Percentiles rank a stretch among this genome's conserved stretches.
These are phyloP conservation scores for Plagodis dolabraria DNA, from an alignment of 2,888 invertebrate species.

Conservation along the genomic window DNA sequence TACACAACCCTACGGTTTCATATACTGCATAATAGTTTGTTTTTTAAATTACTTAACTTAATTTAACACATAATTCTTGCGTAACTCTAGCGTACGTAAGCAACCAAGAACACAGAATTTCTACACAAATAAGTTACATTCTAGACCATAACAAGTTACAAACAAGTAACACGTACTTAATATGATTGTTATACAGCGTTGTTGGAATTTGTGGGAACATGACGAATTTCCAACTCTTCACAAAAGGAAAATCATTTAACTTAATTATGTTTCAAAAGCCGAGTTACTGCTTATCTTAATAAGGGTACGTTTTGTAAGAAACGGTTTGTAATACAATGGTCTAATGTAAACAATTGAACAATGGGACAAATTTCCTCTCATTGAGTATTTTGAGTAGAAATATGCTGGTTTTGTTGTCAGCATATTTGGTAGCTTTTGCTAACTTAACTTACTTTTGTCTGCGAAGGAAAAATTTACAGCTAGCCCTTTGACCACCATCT, in stretches of 20 bases:
- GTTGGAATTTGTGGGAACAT: slow-evolving; percentile 31
- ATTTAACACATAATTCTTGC: neutral
- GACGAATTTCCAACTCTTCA: slow-evolving; percentile 27
- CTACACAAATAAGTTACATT: slow-evolving; percentile 17
- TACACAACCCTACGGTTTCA: too few species aligned
- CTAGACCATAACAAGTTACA: too few species aligned
- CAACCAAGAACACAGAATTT: slow-evolving; percentile 5
- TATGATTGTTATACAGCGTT: slow-evolving; percentile 20
- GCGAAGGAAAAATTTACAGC: too few species aligned
- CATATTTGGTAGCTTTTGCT: too few species aligned
- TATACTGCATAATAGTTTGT: too few species aligned
- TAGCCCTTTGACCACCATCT: too few species aligned
- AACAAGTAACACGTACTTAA: slow-evolving; percentile 12
- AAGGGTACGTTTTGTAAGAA: slow-evolving; percentile 22
- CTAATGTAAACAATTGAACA: slow-evolving; percentile 19
- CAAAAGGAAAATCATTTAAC: slow-evolving; percentile 32
- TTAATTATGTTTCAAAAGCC: slow-evolving; percentile 33
- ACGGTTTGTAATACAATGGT: slow-evolving; percentile 23
- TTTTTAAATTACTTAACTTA: neutral
- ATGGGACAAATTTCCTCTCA: neutral
- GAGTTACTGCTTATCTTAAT: slow-evolving; percentile 30
- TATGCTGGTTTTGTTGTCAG: neutral
- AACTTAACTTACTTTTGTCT: too few species aligned
- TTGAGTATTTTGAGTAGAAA: neutral
- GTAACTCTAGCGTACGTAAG: too few species aligned